These are phyloP conservation scores for Ficedula albicollis DNA, from an alignment of 2,797 vertebrate genomes.

Conservation along the genomic window DNA sequence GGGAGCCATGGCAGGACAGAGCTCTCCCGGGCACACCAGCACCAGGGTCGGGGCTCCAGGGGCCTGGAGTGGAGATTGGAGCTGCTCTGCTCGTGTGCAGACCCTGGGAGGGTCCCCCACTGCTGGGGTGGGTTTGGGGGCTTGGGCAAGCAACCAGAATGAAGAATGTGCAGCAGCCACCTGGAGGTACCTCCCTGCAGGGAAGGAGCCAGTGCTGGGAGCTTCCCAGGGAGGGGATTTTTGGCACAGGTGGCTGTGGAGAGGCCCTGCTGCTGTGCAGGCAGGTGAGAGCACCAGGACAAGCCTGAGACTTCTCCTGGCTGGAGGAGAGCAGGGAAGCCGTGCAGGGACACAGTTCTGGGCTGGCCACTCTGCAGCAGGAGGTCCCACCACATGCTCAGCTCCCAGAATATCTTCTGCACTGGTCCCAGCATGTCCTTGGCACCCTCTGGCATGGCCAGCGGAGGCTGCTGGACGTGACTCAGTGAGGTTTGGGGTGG, in stretches of 20 bases:
- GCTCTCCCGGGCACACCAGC: rapidly evolving
- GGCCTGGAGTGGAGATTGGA: rapidly evolving
- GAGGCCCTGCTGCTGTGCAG: rapidly evolving
- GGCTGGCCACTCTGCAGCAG: not conserved
- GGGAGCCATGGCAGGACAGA: rapidly evolving
- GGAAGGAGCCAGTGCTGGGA: rapidly evolving
- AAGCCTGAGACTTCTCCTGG: rapidly evolving
- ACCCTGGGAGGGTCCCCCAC: rapidly evolving
- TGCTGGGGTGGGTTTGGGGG: rapidly evolving
- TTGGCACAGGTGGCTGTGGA: not conserved
- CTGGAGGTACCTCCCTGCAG: not conserved
- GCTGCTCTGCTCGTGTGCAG: not conserved
- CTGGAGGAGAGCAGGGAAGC: not conserved
- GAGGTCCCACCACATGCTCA: not conserved
- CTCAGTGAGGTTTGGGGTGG: not conserved
- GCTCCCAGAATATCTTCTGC: not conserved
- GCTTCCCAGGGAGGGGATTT: not conserved
- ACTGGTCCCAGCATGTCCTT: rapidly evolving
- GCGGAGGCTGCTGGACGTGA: not conserved
- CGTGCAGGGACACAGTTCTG: not conserved
- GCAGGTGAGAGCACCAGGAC: not conserved
- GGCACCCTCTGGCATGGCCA: not conserved
- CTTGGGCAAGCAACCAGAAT: not conserved
- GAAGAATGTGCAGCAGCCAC: not conserved
- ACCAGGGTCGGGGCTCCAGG: rapidly evolving